Base-by-base conservation (phyloP, 2,797 vertebrate genomes). In the Halcyon badia region DNA sequence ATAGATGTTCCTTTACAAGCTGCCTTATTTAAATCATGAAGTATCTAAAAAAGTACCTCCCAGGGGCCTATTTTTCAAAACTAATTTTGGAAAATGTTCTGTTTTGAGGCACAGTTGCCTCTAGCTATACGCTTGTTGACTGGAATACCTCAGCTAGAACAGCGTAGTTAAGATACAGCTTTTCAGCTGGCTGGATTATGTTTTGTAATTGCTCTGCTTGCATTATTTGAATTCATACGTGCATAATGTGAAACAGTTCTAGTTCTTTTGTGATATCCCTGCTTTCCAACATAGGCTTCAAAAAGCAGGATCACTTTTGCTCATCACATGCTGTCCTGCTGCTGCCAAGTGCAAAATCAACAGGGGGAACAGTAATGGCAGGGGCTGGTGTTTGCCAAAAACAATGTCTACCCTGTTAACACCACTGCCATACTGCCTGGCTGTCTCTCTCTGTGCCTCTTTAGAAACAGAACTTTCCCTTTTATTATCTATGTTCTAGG, bases 71-170 rank as follows among this genome's bases (percentile, higher is more conserved):
- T 72, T 97, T 95, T 96, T 96, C 93, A 89, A 86, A 97, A 82
- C 76, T 92, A 65, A 91, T 96, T 93, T 93, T 92, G 78, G 85
- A 92, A 96, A 95, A 85, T 48, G n/a, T 75, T 87, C 78, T 93
- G 80, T 91, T 94, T 90, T 87, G 60, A 89, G 89, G 65, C 66
- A 95, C 20, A 79, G 56, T 79, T 91, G 84, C 94, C 69, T 91
- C 79, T 42, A 94, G 94, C 89, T 77, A 93, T 75, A 92, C 0
- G 12, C 78, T 91, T 94, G 61, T 88, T 94, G 83, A 76, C 89
- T 92, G 35, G 48, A 94, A 81, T 91, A 82, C 54, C 66, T 94
- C 84, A 69, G 44, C 62, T 84, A 89, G 71, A 88, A 86, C 60
- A n/a, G 51, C 56, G 51, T 26, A 66, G 79, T 87, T 80, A 83